phyloP scores from a whole-genome alignment of 2,888 invertebrate genomes.

The Nasonovia ribisnigri region DNA sequence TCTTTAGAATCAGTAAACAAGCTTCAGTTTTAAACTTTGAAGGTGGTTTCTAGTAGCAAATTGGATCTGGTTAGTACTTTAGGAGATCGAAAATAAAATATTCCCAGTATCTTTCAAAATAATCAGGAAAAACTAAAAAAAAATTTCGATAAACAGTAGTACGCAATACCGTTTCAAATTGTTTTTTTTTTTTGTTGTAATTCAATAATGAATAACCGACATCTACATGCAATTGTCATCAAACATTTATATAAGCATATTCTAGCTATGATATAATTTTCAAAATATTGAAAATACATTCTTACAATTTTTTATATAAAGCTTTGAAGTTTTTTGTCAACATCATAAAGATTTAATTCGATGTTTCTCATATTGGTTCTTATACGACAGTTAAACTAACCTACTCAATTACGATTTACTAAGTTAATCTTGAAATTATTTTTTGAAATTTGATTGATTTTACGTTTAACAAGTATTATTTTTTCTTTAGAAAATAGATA shows the following conservation, averaged over 20 bases:
- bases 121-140: background rate
- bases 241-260: background rate
- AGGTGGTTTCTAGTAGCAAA: background rate
- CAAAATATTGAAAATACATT: background rate
- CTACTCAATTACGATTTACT: background rate
- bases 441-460: too few species aligned
- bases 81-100: background rate
- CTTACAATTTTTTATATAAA: background rate
- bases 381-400: background rate
- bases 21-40: background rate
- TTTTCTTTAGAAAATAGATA: background rate
- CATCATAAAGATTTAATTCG: background rate
- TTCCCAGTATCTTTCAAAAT: background rate
- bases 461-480: too few species aligned
- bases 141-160: background rate
- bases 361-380: background rate
- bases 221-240: background rate
- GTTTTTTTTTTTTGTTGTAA: background rate
- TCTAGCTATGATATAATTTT: background rate
- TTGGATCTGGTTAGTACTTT: background rate
- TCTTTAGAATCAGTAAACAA: background rate
- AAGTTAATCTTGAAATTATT: too few species aligned
- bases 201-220: background rate
- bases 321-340: background rate
- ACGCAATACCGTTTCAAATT: background rate